A percentile compares a stretch with the other conserved stretches of the same genome.
These are phyloP conservation scores for Eublepharis macularius DNA, from an alignment of 2,113 vertebrate genomes.

Conservation along the genomic window DNA sequence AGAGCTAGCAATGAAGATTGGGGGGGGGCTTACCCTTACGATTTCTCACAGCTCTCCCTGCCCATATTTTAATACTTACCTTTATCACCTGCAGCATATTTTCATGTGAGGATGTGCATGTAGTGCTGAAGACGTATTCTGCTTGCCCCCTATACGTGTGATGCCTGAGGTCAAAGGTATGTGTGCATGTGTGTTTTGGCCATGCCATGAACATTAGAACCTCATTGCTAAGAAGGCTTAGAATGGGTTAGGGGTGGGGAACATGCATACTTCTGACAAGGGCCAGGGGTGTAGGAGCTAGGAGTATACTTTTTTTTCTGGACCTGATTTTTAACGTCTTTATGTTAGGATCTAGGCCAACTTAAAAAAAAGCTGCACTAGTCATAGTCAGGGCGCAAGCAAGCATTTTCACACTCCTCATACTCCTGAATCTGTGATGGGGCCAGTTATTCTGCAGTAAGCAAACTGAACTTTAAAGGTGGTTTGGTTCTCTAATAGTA, in stretches of 20 bases:
- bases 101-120: background rate
- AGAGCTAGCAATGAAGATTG: too few species aligned
- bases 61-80: background rate
- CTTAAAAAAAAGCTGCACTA: background rate
- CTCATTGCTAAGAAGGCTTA: background rate
- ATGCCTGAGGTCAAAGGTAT: conserved; percentile 9
- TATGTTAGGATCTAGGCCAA: background rate
- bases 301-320: background rate
- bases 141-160: background rate
- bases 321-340: background rate
- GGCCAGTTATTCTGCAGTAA: background rate
- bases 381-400: background rate
- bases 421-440: background rate
- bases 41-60: background rate
- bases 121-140: background rate
- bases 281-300: background rate
- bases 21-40: too few species aligned
- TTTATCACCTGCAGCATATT: background rate
- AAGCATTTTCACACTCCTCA: background rate
- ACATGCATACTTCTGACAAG: background rate
- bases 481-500: background rate
- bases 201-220: background rate
- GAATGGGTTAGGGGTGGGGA: background rate
- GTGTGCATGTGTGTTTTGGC: background rate
- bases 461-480: background rate